Evolutionary conservation across 2,797 vertebrate species (phyloP).

Genomic region (Luscinia luscinia): DNA sequence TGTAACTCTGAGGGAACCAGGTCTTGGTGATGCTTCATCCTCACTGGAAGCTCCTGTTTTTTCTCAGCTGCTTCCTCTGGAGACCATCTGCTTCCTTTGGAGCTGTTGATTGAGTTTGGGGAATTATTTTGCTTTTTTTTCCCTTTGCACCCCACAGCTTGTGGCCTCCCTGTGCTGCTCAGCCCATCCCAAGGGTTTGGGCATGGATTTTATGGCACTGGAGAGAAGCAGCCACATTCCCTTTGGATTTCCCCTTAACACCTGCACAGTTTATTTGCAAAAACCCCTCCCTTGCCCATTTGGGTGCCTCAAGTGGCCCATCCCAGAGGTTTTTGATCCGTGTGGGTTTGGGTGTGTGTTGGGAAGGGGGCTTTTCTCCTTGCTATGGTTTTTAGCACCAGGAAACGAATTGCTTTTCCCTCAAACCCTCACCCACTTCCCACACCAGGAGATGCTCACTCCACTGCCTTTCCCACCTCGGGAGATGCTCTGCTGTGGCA

Average conservation of each 20-base stretch:
- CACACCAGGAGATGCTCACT: fast-evolving
- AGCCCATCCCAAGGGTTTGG: not conserved
- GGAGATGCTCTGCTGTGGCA: not conserved
- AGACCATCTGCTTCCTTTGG: not conserved
- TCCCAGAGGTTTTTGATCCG: not conserved
- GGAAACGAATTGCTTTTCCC: not conserved
- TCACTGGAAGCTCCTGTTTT: not conserved
- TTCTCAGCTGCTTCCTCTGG: not conserved
- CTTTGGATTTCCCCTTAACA: not conserved
- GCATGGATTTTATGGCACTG: not conserved
- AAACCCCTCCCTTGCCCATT: not conserved
- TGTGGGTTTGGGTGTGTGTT: not conserved
- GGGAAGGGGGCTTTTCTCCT: not conserved
- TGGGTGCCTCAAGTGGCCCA: not conserved
- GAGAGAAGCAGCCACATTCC: not conserved
- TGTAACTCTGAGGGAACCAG: not conserved
- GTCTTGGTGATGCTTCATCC: not conserved
- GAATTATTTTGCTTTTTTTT: not conserved
- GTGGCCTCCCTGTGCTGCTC: not conserved
- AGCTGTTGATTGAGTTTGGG: fast-evolving
- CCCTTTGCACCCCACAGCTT: fast-evolving
- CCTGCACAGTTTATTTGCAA: not conserved
- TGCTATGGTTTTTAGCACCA: not conserved
- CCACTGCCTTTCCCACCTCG: fast-evolving
- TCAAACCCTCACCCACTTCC: not conserved